Evolutionary conservation across 2,797 vertebrate species (phyloP).

Genomic region (Gallinago nigripennis): DNA sequence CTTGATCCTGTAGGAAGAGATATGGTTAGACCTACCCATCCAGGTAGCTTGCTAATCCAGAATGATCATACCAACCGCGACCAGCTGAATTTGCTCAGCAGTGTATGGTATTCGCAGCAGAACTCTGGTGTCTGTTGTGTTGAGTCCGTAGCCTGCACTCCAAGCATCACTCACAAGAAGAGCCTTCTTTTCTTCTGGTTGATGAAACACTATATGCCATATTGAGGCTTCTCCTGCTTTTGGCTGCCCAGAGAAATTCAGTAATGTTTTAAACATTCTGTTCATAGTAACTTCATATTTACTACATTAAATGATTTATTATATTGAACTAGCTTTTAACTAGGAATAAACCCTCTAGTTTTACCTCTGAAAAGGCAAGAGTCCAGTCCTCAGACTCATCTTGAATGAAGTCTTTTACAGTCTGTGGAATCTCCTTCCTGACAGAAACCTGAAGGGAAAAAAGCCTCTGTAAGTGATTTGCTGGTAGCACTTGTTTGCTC

Average conservation of each 20-base stretch:
- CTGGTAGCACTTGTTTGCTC: background rate
- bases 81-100: constrained; percentile 71
- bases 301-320: background rate
- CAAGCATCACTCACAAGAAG: constrained; percentile 78
- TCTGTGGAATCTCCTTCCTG: constrained; percentile 31
- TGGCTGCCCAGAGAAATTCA: background rate
- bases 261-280: background rate
- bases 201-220: constrained; percentile 83
- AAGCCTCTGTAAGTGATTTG: background rate
- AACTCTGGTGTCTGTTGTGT: constrained; percentile 72
- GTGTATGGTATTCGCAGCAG: constrained; percentile 80
- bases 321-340: background rate
- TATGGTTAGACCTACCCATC: background rate
- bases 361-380: constrained; percentile 38
- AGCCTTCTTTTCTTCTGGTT: constrained; percentile 66
- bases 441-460: constrained; percentile 47
- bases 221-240: constrained; percentile 46
- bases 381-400: constrained; percentile 47
- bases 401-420: background rate
- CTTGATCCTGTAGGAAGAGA: constrained; percentile 72
- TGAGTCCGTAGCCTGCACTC: constrained; percentile 79
- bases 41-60: background rate
- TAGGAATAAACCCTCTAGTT: background rate
- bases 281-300: background rate
- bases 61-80: background rate